Evolutionary conservation across 2,888 invertebrate species (phyloP).

Genomic region (Drosophila suboccidentalis): DNA sequence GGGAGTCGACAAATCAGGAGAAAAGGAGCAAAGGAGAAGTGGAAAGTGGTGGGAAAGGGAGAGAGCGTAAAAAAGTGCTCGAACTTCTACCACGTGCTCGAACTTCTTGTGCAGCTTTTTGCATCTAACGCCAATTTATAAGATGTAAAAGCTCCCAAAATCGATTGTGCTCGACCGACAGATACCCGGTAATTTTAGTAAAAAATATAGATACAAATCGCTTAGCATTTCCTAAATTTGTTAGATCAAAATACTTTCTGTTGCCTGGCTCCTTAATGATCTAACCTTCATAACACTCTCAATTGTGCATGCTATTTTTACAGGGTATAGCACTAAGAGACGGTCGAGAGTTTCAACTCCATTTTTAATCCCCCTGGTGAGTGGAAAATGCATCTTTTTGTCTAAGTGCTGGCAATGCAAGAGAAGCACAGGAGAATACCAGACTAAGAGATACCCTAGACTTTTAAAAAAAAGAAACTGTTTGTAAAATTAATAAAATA

Average conservation of each 20-base stretch:
- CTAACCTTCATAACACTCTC: neutral
- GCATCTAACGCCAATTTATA: slow-evolving; percentile 4
- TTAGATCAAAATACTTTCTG: too few relatives aligned
- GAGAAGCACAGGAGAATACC: neutral
- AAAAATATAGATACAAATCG: too few relatives aligned
- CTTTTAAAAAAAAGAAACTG: too few relatives aligned
- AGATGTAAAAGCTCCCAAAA: neutral
- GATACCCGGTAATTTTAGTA: neutral
- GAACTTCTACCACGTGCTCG: slow-evolving; percentile 28
- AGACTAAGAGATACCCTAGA: neutral
- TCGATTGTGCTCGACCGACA: neutral
- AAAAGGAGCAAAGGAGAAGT: neutral
- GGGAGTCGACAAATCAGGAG: neutral
- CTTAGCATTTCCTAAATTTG: too few relatives aligned
- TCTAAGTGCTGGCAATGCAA: too few relatives aligned
- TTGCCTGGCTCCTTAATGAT: too few relatives aligned
- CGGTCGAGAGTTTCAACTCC: neutral
- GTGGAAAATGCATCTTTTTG: neutral
- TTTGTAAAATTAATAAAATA: too few relatives aligned
- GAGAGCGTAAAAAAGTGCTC: neutral
- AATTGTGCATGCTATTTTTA: neutral
- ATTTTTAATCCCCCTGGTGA: neutral
- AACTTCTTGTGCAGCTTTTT: slow-evolving; percentile 36
- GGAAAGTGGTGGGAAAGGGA: neutral
- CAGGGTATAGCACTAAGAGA: neutral